Evolutionary conservation across 2,797 vertebrate genomes (phyloP).

Genomic region (Cryptoblepharus egeriae): DNA sequence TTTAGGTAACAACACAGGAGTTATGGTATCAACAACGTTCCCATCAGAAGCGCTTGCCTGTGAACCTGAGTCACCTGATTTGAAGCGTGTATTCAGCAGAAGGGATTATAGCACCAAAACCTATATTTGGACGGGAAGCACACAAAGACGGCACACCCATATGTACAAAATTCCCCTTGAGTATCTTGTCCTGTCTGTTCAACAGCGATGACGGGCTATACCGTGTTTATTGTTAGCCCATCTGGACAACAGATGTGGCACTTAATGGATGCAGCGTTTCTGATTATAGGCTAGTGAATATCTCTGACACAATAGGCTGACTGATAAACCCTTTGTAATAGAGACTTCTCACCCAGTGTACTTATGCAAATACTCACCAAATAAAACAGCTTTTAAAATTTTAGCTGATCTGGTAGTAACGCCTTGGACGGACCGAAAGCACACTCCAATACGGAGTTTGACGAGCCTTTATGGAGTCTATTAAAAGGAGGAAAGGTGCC

Average conservation of each 20-base stretch:
- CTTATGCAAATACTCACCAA: conserved; percentile 45
- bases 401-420: conserved; percentile 53
- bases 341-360: conserved; percentile 47
- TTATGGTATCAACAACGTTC: no score
- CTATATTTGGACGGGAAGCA: conserved; percentile 22
- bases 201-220: conserved; percentile 43
- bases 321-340: conserved; percentile 33
- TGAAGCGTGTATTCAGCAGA: not conserved
- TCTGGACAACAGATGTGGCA: conserved; percentile 65
- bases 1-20: no score
- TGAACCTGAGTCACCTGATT: not conserved
- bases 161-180: conserved; percentile 29
- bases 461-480: conserved; percentile 49
- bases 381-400: conserved; percentile 56
- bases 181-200: conserved; percentile 36
- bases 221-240: conserved; percentile 59
- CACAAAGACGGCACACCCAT: conserved; percentile 36
- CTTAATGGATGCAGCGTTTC: conserved; percentile 45
- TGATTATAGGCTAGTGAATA: conserved; percentile 62
- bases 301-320: conserved; percentile 57
- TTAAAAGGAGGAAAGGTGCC: conserved; percentile 60
- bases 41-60: no score
- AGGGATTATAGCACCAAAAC: conserved; percentile 25
- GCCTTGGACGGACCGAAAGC: conserved; percentile 53
- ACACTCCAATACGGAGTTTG: conserved; percentile 41